Conservation (phyloP, 2,888 invertebrate genomes). For the Pachymerium ferrugineum region DNA sequence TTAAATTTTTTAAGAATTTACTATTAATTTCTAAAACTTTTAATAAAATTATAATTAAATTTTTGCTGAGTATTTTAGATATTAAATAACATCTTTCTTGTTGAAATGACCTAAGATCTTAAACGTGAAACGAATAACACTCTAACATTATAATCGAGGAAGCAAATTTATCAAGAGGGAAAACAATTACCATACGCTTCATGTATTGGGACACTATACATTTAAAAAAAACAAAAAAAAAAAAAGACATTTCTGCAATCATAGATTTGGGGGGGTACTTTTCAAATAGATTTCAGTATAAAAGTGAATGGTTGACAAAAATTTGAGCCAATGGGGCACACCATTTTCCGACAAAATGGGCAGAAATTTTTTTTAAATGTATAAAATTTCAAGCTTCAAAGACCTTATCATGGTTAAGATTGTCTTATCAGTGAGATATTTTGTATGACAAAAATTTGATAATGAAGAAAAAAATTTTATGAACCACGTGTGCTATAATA, state of each 20-base stretch:
- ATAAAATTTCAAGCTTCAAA: neutral
- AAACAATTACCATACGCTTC: neutral
- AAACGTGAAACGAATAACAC: neutral
- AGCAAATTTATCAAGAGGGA: neutral
- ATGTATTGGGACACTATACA: neutral
- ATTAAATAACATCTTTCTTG: too few relatives aligned
- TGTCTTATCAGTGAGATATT: neutral
- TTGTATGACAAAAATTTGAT: neutral
- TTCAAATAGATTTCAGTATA: neutral
- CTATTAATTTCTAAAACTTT: too few relatives aligned
- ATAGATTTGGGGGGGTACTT: neutral
- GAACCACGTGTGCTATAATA: neutral
- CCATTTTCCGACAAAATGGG: neutral
- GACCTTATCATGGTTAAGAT: neutral
- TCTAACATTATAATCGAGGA: neutral
- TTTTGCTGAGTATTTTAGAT: neutral
- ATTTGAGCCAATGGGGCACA: conserved; percentile 13
- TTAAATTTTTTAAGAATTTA: too few relatives aligned
- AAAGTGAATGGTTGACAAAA: neutral
- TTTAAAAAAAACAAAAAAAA: too few relatives aligned
- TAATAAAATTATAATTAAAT: too few relatives aligned
- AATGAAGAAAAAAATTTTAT: neutral
- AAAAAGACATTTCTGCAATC: neutral
- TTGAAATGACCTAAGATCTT: conserved; percentile 7
- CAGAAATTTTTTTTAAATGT: neutral